These are phyloP conservation scores for Tetramorium alpestre DNA, from an alignment of 1,140 invertebrate species.

Conservation along the genomic window DNA sequence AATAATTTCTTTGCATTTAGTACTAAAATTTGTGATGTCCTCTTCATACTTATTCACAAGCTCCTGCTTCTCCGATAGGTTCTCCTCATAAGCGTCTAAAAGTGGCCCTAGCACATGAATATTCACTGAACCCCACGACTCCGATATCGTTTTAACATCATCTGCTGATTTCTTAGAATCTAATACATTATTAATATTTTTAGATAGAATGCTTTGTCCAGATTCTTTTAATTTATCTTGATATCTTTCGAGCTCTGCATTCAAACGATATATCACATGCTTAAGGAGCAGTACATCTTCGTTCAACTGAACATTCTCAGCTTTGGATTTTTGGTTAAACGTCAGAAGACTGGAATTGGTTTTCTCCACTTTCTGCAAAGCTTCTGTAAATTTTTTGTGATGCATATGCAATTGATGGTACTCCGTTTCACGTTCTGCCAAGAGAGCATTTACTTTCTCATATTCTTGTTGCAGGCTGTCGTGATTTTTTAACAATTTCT, in stretches of 20 bases:
- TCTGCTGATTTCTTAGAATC: constrained; percentile 63
- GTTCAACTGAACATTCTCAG: constrained; percentile 85
- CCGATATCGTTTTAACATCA: constrained; percentile 70
- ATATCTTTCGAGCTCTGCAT: constrained; percentile 89
- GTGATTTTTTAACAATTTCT: constrained; percentile 77
- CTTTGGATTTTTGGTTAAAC: constrained; percentile 79
- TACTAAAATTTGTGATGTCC: constrained; percentile 88
- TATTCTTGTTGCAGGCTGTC: constrained; percentile 68
- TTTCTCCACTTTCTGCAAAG: constrained; percentile 74
- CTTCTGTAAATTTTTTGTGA: constrained; percentile 70
- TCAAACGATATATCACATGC: constrained; percentile 89
- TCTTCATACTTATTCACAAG: constrained; percentile 87
- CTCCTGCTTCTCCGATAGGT: constrained; percentile 88
- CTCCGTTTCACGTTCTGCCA: constrained; percentile 76
- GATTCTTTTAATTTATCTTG: constrained; percentile 87
- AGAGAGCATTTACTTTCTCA: constrained; percentile 65
- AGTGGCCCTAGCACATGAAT: constrained; percentile 88
- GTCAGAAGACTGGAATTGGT: constrained; percentile 71
- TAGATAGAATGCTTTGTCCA: constrained; percentile 66
- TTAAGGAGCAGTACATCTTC: constrained; percentile 89
- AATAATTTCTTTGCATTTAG: constrained; percentile 87
- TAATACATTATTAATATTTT: constrained; percentile 49
- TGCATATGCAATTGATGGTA: constrained; percentile 72
- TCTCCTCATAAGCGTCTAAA: constrained; percentile 89
- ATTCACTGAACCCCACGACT: constrained; percentile 86